A percentile compares a stretch with the other conserved stretches of the same genome.
These are phyloP conservation scores for Eriocheir sinensis DNA, from an alignment of 1,140 invertebrate genomes.

Conservation along the genomic window DNA sequence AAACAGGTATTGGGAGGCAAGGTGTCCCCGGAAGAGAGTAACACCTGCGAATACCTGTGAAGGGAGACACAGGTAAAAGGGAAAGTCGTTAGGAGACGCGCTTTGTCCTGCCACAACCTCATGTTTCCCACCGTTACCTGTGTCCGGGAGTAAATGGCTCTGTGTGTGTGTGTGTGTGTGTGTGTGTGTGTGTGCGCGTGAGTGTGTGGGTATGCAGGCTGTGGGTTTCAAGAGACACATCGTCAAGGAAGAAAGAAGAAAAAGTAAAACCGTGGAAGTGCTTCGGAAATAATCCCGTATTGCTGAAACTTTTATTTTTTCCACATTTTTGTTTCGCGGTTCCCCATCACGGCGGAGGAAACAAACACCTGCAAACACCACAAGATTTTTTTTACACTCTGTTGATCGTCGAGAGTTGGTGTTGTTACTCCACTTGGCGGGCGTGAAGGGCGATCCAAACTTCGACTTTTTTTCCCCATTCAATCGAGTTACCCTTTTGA, in stretches of 20 bases:
- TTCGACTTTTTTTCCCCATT: too few relatives aligned
- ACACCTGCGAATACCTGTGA: background rate
- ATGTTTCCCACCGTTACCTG: background rate
- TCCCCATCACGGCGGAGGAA: background rate
- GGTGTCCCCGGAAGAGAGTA: too few relatives aligned
- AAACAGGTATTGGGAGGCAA: conserved; percentile 1
- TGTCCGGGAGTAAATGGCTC: background rate
- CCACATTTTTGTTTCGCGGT: background rate
- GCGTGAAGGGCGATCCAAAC: background rate
- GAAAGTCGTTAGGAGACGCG: background rate
- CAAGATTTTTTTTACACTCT: background rate
- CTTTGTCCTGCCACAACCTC: background rate
- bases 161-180: background rate
- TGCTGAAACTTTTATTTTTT: background rate
- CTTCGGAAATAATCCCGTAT: background rate
- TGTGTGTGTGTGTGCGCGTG: conserved; percentile 1
- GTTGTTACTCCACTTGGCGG: background rate
- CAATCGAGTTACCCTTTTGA: too few relatives aligned
- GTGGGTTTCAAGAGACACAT: background rate
- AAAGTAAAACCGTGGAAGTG: background rate
- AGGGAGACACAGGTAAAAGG: background rate
- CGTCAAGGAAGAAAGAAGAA: background rate
- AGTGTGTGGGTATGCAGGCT: background rate
- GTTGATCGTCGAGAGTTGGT: background rate
- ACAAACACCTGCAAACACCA: background rate